Evolutionary conservation across 2,888 invertebrate genomes (phyloP), one percentile per base, ranked within the genome.

Genomic region (Coremacera marginata): DNA sequence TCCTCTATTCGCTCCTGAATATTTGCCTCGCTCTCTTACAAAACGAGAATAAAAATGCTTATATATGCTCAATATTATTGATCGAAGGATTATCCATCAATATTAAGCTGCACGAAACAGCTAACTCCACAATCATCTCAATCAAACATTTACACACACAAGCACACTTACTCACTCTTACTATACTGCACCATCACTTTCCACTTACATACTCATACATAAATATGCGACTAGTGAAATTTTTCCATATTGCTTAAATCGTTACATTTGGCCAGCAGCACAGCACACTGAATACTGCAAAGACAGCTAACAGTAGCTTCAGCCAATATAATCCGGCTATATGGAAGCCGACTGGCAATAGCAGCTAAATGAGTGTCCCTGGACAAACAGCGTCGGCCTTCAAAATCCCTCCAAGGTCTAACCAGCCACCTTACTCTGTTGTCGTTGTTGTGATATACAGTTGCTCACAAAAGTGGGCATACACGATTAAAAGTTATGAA

Each of bases 41-140:
- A 37, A n/a, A 52, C 67, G 37, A n/a, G 19, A 16, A 60, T 27
- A 63, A 37, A 63, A 44, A 63, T 49, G 27, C 63, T 51, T 16
- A n/a, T 55, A 63, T 19, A 78, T 82, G 81, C 81, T 82, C 80
- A 82, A 81, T 81, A 78, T 82, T 82, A 83, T 82, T 81, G 83
- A 82, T 83, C 82, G 81, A 82, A 77, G 81, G 82, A 83, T 83
- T 81, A 83, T 83, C 83, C 78, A 60, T 49, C 19, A 52, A 68
- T 68, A 77, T 75, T 77, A 70, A 75, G 73, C 65, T 57, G 52
- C 55, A 73, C 65, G 67, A 70, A 68, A 19, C 31, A 75, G 22
- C 62, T 1, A 52, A 57, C 44, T 27, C 44, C 76, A 65, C 76
- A 74, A 70, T 70, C 44, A 52, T 22, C 16, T 16, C 72, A 55